Conservation (phyloP, 2,113 vertebrate species). For the Mixornis gularis region DNA sequence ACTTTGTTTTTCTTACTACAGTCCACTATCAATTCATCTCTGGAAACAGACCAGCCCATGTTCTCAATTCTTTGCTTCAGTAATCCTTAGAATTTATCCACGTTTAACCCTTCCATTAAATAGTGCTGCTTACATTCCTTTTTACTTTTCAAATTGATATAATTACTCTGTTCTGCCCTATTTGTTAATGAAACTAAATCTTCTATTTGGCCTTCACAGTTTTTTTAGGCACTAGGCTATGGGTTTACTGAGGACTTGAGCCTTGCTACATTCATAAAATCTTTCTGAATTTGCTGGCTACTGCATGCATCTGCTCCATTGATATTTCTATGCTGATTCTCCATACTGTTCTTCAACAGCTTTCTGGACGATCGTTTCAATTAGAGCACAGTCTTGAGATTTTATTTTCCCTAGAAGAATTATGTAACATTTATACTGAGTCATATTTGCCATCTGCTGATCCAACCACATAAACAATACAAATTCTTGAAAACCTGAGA, state of each 20-base stretch:
- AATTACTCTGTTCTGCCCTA: background rate
- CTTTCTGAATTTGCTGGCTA: background rate
- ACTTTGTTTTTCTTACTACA: background rate
- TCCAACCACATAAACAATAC: constrained; percentile 39
- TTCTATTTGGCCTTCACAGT: background rate
- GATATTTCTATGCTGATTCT: background rate
- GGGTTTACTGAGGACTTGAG: background rate
- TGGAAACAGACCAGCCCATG: background rate
- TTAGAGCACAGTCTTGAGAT: constrained; percentile 32
- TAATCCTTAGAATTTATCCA: background rate
- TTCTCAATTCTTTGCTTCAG: background rate
- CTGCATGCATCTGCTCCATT: constrained; percentile 2
- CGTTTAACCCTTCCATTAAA: background rate
- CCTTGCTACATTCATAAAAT: background rate
- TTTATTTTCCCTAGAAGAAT: constrained; percentile 52
- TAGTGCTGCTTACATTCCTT: background rate
- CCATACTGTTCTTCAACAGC: background rate
- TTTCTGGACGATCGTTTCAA: constrained; percentile 37
- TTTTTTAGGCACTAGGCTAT: background rate
- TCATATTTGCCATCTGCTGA: constrained; percentile 63
- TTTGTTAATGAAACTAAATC: background rate
- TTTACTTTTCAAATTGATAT: background rate
- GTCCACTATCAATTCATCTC: background rate
- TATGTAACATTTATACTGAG: constrained; percentile 45
- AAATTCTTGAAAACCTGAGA: constrained; percentile 16